Conservation (phyloP, 2,113 vertebrate genomes). For the Pteropus alecto region DNA sequence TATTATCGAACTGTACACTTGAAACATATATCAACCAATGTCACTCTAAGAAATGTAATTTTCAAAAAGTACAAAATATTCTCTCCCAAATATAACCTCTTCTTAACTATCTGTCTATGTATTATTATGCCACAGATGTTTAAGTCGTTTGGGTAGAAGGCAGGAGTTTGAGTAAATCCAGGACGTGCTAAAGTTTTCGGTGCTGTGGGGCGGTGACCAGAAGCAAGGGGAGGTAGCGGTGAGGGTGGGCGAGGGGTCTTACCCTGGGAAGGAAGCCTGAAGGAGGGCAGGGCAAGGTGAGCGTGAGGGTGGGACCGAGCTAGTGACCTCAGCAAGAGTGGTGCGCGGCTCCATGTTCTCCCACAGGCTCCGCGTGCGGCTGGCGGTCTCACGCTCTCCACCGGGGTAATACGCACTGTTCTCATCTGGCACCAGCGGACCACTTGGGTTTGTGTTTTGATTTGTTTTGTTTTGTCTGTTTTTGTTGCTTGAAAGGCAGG, state of each 20-base stretch:
- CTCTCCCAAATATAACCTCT: not conserved
- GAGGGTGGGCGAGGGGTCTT: not conserved
- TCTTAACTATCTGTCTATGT: not conserved
- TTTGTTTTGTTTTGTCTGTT: not conserved
- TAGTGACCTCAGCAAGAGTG: too few species aligned
- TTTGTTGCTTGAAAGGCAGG: not conserved
- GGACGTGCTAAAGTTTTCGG: not conserved
- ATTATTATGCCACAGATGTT: not conserved
- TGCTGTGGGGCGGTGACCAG: not conserved
- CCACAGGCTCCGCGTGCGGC: fast-evolving
- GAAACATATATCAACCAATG: too few species aligned
- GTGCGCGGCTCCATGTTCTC: not conserved
- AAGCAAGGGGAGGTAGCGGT: too few species aligned
- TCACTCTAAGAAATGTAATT: too few species aligned
- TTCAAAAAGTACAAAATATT: not conserved
- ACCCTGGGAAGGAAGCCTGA: not conserved
- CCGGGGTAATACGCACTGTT: not conserved
- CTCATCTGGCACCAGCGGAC: not conserved
- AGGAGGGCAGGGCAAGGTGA: not conserved
- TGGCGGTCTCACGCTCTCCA: too few species aligned
- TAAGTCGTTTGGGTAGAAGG: not conserved
- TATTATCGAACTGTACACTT: too few species aligned
- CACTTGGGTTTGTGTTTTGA: too few species aligned
- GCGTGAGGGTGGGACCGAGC: fast-evolving
- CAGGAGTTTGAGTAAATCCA: not conserved